These are phyloP conservation scores for Campoletis sonorensis DNA, from an alignment of 1,140 invertebrate genomes.

Conservation along the genomic window DNA sequence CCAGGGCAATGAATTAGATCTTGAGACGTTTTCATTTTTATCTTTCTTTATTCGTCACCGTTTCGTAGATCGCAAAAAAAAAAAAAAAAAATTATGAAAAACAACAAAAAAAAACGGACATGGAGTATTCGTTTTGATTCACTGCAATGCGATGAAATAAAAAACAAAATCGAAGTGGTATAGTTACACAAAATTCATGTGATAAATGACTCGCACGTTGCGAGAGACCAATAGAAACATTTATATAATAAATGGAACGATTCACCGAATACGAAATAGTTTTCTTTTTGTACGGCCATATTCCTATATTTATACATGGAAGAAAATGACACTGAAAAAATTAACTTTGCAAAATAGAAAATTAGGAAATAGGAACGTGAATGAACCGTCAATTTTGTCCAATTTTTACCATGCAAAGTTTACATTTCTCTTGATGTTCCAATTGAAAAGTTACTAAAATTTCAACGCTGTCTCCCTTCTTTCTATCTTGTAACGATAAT, in stretches of 20 bases:
- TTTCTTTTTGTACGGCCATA: conserved; percentile 12
- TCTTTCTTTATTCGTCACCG: neutral
- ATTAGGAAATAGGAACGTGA: too few relatives aligned
- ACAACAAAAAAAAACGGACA: conserved; percentile 4
- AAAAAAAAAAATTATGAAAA: neutral
- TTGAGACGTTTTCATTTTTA: neutral
- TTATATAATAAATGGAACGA: conserved; percentile 22
- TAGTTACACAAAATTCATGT: neutral
- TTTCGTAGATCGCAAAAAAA: conserved; percentile 21
- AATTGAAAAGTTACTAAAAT: too few relatives aligned
- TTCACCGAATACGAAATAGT: conserved; percentile 40
- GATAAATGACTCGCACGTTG: neutral
- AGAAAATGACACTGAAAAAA: too few relatives aligned
- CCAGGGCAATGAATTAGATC: neutral
- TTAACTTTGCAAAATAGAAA: too few relatives aligned
- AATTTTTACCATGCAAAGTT: too few relatives aligned
- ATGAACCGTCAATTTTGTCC: too few relatives aligned
- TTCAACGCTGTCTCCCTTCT: too few relatives aligned
- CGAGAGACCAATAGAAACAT: conserved; percentile 36
- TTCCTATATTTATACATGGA: neutral
- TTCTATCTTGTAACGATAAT: too few relatives aligned
- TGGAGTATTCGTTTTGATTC: conserved; percentile 35
- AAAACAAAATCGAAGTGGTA: neutral
- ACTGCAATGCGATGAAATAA: neutral
- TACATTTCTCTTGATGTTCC: too few relatives aligned